Conservation (phyloP, 2,797 vertebrate species). For the Catamblyrhynchus diadema region DNA sequence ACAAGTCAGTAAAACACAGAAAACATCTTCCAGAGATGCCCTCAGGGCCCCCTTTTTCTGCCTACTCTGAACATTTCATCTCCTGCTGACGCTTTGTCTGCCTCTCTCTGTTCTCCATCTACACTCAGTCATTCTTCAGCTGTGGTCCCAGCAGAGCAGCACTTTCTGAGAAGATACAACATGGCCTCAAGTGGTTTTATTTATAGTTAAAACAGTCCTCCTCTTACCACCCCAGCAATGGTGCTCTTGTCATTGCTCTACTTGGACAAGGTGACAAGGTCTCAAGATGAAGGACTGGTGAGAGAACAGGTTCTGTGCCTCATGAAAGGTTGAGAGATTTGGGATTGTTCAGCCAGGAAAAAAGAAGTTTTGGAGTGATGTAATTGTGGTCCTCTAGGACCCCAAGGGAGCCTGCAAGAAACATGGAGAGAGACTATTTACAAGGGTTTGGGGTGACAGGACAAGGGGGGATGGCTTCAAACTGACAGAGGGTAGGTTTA, state of each 20-base stretch:
- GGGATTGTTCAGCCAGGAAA: not conserved
- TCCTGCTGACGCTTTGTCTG: not conserved
- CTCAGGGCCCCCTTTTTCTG: not conserved
- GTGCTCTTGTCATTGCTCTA: not conserved
- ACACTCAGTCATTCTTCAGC: not conserved
- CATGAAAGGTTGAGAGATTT: not conserved
- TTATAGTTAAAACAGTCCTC: not conserved
- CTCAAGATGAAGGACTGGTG: not conserved
- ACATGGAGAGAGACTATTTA: not conserved
- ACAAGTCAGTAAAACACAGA: constrained; percentile 13
- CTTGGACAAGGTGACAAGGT: not conserved
- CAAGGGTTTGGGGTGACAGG: not conserved
- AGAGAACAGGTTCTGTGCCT: not conserved
- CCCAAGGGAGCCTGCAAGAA: not conserved
- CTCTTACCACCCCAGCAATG: not conserved
- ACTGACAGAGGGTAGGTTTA: not conserved
- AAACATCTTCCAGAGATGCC: not conserved
- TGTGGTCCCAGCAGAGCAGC: not conserved
- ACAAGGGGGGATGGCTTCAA: not conserved
- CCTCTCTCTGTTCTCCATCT: not conserved
- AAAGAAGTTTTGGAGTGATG: not conserved
- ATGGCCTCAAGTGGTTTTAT: not conserved
- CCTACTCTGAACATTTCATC: not conserved
- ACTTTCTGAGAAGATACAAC: not conserved
- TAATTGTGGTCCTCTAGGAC: not conserved